phyloP scores from a whole-genome alignment of 64 coral and sea anemone species.

The Porites australiensis region DNA sequence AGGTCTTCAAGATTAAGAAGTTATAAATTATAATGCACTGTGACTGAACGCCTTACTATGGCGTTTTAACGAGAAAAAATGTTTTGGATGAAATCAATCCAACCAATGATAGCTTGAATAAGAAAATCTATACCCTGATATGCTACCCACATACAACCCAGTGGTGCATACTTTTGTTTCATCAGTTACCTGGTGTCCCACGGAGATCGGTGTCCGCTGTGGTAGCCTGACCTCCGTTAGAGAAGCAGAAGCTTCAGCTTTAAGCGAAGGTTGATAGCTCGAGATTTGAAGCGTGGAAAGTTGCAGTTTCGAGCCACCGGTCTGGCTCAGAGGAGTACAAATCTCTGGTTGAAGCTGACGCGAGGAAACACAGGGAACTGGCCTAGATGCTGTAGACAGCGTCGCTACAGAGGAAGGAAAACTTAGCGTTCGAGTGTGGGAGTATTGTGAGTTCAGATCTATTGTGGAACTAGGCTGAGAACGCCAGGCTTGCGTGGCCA shows the following conservation, averaged over 20 bases:
- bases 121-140: no score
- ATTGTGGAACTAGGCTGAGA: background rate
- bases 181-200: background rate
- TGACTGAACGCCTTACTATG: no score
- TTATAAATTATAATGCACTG: no score
- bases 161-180: background rate
- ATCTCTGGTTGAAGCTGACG: background rate
- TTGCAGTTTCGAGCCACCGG: background rate
- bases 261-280: background rate
- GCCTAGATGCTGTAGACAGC: background rate
- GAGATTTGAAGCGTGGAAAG: conserved; percentile 4
- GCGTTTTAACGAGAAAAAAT: no score
- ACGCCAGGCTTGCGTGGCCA: background rate
- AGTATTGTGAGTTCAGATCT: background rate
- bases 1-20: no score
- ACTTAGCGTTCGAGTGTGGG: background rate
- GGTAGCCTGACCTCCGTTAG: background rate
- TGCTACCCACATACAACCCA: background rate
- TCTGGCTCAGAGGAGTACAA: background rate
- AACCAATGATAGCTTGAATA: no score
- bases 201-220: background rate
- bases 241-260: background rate
- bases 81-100: no score
- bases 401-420: background rate
- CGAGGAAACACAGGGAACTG: background rate